Conservation (phyloP, 2,888 invertebrate species). For the Drosophila antonietae region DNA sequence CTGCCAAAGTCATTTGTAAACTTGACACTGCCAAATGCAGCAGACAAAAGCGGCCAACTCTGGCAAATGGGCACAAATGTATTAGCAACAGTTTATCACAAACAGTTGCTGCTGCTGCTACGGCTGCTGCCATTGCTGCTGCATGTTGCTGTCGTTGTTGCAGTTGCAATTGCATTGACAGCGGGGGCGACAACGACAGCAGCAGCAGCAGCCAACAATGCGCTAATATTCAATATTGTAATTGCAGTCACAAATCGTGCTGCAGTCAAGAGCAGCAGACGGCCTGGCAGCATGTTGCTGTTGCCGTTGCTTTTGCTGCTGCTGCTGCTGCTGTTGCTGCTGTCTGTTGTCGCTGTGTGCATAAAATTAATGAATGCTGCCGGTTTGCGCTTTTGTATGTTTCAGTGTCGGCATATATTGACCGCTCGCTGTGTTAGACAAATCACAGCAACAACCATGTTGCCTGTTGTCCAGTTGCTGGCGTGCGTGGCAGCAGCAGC, state of each 20-base stretch:
- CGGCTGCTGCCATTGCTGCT: constrained; percentile 23
- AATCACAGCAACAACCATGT: constrained; percentile 78
- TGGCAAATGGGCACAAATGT: constrained; percentile 58
- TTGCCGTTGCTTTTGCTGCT: constrained; percentile 32
- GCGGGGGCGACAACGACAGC: constrained; percentile 66
- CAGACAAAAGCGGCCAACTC: constrained; percentile 40
- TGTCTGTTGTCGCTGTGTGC: constrained; percentile 40
- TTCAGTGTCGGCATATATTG: constrained; percentile 67
- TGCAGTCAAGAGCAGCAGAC: constrained; percentile 42
- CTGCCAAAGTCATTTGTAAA: constrained; percentile 74
- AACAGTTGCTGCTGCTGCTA: constrained; percentile 29
- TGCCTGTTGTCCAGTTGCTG: constrained; percentile 46
- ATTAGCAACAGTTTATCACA: constrained; percentile 77
- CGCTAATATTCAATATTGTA: constrained; percentile 82
- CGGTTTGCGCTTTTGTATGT: constrained; percentile 69
- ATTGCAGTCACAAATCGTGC: constrained; percentile 79
- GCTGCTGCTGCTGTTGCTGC: constrained; percentile 38
- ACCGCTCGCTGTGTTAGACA: constrained; percentile 81
- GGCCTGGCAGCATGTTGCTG: constrained; percentile 63
- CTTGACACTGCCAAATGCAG: constrained; percentile 71
- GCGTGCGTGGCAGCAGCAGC: constrained; percentile 54
- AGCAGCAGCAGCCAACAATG: constrained; percentile 60
- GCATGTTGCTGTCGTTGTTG: constrained; percentile 40
- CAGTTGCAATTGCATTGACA: constrained; percentile 56
- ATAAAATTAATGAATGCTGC: constrained; percentile 81